Base-by-base conservation (phyloP, 2,113 vertebrate species). In the Mesembrinibis cayennensis region DNA sequence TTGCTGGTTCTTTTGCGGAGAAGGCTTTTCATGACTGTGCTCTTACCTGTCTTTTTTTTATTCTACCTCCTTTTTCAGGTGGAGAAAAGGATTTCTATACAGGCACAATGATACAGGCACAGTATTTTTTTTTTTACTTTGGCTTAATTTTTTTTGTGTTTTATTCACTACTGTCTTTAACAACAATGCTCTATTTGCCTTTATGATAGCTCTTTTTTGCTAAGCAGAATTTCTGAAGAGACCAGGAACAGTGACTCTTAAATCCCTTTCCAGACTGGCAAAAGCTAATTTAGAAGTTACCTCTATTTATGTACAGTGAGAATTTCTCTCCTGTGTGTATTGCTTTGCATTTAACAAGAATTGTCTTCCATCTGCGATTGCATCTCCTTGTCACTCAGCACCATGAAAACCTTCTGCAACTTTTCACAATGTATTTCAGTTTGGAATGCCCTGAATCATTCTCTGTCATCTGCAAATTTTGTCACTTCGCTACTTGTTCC, bases 381-480 rank as follows among this genome's bases (percentile, higher is more conserved):
- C 7, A 42, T 76, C 45, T 86, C 30, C 65, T 53, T 52, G 23
- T 87, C 87, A 84, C 40, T 49, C 55, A 78, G 45, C 20, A 20
- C 38, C 56, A 77, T 62, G 47, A 79, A 77, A 93, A 71, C 26
- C n/a, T 86, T 66, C 84, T 82, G 73, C 70, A 88, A 26, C 52
- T 76, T 89, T 69, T 79, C 73, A 76, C 20, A 42, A 45, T 40
- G 44, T 42, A 26, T 78, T 84, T 84, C 14, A 45, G 23, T 50
- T 84, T 85, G 34, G 65, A 79, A 71, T 50, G 30, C 74, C 73
- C 44, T 47, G 70, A 87, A 72, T 79, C 8, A 65, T 89, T 73
- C 65, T 78, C 50, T 94, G 71, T 76, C 82, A 85, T 85, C 52
- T 94, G 70, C 18, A 95, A 86, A 72, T 93, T 69, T 65, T 93